Conservation (phyloP, 2,113 vertebrate species). For the Hemiscyllium ocellatum region DNA sequence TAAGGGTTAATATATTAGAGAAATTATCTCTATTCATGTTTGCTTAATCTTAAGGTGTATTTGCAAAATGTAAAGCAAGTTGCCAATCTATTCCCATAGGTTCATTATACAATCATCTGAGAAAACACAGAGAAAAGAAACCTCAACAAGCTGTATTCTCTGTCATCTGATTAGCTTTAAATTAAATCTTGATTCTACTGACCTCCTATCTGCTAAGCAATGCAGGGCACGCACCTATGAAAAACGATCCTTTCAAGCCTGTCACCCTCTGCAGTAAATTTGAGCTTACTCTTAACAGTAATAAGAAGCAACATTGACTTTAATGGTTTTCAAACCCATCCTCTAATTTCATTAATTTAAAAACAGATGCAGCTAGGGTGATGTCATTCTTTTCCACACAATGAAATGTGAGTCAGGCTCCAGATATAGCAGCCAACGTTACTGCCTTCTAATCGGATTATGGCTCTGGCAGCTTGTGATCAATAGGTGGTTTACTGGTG, state of each 20-base stretch:
- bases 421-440: constrained; percentile 66
- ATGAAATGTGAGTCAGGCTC: constrained; percentile 66
- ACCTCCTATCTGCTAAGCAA: constrained; percentile 40
- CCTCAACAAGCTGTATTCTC: background rate
- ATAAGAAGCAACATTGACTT: constrained; percentile 70
- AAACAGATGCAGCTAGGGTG: constrained; percentile 64
- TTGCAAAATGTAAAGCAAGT: background rate
- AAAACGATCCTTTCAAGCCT: constrained; percentile 66
- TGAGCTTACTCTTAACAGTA: constrained; percentile 72
- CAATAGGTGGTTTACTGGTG: constrained; percentile 50
- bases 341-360: constrained; percentile 69
- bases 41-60: background rate
- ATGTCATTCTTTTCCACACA: constrained; percentile 65
- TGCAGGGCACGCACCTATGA: constrained; percentile 57
- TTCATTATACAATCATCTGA: no score
- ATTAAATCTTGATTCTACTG: constrained; percentile 30
- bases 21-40: background rate
- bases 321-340: constrained; percentile 65
- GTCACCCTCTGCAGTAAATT: constrained; percentile 63
- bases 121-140: background rate
- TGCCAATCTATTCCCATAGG: background rate
- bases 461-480: constrained; percentile 55
- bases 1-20: background rate
- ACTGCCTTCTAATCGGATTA: constrained; percentile 62
- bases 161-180: constrained; percentile 22